Base-by-base conservation (phyloP, 2,888 invertebrate genomes). In the Leptinotarsa haldemani region DNA sequence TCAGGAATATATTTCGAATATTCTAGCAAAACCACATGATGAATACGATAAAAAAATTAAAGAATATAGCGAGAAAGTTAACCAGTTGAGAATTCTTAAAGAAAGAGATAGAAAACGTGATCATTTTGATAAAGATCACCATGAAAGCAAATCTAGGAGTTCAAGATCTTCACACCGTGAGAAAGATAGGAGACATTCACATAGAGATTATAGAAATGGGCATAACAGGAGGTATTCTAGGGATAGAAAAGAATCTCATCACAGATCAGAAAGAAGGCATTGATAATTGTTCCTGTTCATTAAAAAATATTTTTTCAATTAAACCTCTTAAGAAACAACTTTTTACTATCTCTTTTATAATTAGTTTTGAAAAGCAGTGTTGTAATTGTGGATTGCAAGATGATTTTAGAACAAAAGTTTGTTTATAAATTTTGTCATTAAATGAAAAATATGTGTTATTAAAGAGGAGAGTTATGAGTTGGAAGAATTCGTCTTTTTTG, bases 251-350 rank as follows among this genome's bases (percentile, higher is more conserved):
- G 72, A 72, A 63, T 20, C 58, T n/a, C 65, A 74, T 56, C 18
- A 50, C 48, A 75, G 69, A 68, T 71, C 75, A 13, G 75, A 74
- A 12, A 67, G 72, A 16, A 75, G 74, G 40, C 68, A 75, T 75
- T 75, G 22, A 68, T 47, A 40, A 9, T 18, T n/a, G 72, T 52
- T 25, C 30, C 46, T 58, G 61, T 69, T 70, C 20, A 56, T 25
- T 52, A 61, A 63, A 69, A 71, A 64, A 46, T 76, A 73, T 71
- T 65, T 76, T 73, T 76, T 70, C 46, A 50, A 75, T 63, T 65
- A 68, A 56, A 65, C 25, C 25, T 70, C 15, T 53, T 47, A 1
- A 4, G 61, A 50, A 63, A 25, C 47, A 48, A 53, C 4, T 16
- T 40, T 56, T 68, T 67, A 5, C 20, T 50, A 20, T 67, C 16